These are phyloP conservation scores for Myxocyprinus asiaticus DNA, from an alignment of 2,113 vertebrate genomes.

Conservation along the genomic window DNA sequence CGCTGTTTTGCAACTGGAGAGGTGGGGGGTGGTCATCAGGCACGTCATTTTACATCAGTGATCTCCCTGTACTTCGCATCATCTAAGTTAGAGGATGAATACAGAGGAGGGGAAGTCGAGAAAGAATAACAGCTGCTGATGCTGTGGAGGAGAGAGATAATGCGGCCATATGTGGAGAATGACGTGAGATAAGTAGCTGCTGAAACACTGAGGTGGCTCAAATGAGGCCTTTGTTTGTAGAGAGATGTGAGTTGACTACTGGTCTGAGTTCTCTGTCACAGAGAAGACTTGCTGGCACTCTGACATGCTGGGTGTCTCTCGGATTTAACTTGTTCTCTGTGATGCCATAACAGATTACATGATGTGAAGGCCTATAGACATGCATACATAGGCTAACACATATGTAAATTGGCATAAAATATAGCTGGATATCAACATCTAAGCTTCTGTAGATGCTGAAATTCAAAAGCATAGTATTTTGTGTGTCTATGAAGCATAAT, in stretches of 20 bases:
- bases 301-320: too few species aligned
- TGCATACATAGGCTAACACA: too few species aligned
- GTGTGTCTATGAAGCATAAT: too few species aligned
- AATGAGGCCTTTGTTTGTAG: not conserved
- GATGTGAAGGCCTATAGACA: not conserved
- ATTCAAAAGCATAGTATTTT: too few species aligned
- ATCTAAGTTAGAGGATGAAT: slow-evolving; percentile 69
- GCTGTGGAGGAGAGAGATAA: slow-evolving; percentile 36
- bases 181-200: slow-evolving; percentile 19
- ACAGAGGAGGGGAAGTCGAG: slow-evolving; percentile 46
- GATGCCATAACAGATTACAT: not conserved
- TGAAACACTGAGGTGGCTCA: slow-evolving; percentile 35
- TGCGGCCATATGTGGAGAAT: slow-evolving; percentile 44
- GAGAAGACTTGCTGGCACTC: not conserved
- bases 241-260: slow-evolving; percentile 22
- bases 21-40: slow-evolving; percentile 30
- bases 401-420: too few species aligned
- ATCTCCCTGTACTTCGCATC: slow-evolving; percentile 70
- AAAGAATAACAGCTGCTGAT: slow-evolving; percentile 31
- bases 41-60: slow-evolving; percentile 76
- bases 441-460: too few species aligned
- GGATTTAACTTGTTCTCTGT: slow-evolving; percentile 8
- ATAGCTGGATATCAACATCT: too few species aligned
- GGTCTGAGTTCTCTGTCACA: slow-evolving; percentile 2
- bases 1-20: slow-evolving; percentile 45